Conservation (phyloP, 2,888 invertebrate genomes). For the Eupithecia dodoneata region DNA sequence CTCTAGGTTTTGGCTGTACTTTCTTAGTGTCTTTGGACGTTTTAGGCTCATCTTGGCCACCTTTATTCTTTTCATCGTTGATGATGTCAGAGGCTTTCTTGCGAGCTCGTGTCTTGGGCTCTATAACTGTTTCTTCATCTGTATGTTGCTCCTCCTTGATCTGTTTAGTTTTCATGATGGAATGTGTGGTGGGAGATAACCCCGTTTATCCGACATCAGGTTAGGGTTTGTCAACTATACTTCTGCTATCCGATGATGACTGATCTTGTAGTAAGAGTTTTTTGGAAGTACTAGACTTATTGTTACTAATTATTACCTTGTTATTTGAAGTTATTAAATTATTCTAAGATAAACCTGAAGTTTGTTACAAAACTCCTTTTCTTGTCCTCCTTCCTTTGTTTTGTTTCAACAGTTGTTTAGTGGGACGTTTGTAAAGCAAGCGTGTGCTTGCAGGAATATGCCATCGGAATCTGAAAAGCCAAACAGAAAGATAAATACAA, state of each 20-base stretch:
- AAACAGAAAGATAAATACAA: conserved; percentile 47
- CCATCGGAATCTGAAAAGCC: conserved; percentile 71
- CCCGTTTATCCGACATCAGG: conserved; percentile 82
- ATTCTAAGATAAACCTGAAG: conserved; percentile 11
- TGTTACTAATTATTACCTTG: conserved; percentile 9
- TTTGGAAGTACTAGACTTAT: conserved; percentile 15
- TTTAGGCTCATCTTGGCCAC: conserved; percentile 74
- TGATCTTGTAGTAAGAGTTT: conserved; percentile 41
- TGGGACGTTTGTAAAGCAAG: conserved; percentile 57
- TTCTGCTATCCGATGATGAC: conserved; percentile 56
- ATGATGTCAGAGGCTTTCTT: conserved; percentile 75
- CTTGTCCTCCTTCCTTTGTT: conserved; percentile 18
- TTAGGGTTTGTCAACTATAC: conserved; percentile 59
- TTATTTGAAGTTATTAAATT: conserved; percentile 13
- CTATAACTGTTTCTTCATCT: conserved; percentile 74
- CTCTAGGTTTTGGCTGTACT: conserved; percentile 69
- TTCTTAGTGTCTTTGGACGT: conserved; percentile 76
- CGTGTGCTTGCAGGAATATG: conserved; percentile 50
- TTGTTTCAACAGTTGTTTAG: conserved; percentile 53
- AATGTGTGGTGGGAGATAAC: conserved; percentile 76
- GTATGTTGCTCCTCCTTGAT: conserved; percentile 74
- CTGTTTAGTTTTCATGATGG: conserved; percentile 83
- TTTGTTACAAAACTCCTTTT: conserved; percentile 48
- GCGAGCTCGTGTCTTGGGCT: conserved; percentile 79
- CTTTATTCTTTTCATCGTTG: conserved; percentile 72